A percentile compares a stretch with the other conserved stretches of the same genome.
phyloP scores from a whole-genome alignment of 2,113 vertebrate species.

The Pseudorhombus dupliciocellatus region DNA sequence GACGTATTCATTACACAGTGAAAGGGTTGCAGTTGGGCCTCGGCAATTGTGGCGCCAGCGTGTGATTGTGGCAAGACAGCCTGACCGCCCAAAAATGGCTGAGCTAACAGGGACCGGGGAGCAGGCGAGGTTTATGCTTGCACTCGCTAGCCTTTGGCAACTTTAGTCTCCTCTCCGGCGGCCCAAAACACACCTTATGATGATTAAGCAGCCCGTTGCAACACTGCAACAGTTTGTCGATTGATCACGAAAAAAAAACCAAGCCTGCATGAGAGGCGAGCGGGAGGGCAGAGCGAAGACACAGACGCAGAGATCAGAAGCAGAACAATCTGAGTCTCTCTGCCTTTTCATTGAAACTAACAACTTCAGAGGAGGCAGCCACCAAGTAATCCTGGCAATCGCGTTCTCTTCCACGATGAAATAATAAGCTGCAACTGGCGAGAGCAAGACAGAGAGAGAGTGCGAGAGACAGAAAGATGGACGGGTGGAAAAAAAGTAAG shows the following conservation, averaged over 20 bases:
- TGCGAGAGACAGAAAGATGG: constrained; percentile 41
- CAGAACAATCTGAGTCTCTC: constrained; percentile 54
- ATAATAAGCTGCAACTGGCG: constrained; percentile 51
- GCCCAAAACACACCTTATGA: constrained; percentile 81
- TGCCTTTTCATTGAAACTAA: constrained; percentile 65
- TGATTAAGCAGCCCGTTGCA: constrained; percentile 72
- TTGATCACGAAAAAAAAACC: constrained; percentile 28
- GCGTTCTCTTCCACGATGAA: constrained; percentile 64
- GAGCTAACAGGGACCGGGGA: constrained; percentile 87
- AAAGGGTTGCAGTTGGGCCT: constrained; percentile 87
- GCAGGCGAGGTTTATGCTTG: constrained; percentile 78
- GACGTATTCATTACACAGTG: constrained; percentile 92
- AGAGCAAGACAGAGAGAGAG: constrained; percentile 38
- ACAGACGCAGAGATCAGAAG: constrained; percentile 46
- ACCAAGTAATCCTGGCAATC: constrained; percentile 74
- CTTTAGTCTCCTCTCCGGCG: constrained; percentile 50
- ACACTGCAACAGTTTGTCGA: constrained; percentile 51
- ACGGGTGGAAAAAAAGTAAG: constrained; percentile 52
- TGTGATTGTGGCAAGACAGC: constrained; percentile 96
- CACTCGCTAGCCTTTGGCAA: constrained; percentile 64
- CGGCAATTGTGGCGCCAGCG: constrained; percentile 87
- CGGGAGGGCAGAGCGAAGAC: constrained; percentile 53
- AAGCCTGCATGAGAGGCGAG: constrained; percentile 63
- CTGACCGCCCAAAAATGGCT: constrained; percentile 93
- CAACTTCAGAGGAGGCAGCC: constrained; percentile 72